Evolutionary conservation across 2,888 invertebrate species (phyloP).

Genomic region (Andrena bicolor): DNA sequence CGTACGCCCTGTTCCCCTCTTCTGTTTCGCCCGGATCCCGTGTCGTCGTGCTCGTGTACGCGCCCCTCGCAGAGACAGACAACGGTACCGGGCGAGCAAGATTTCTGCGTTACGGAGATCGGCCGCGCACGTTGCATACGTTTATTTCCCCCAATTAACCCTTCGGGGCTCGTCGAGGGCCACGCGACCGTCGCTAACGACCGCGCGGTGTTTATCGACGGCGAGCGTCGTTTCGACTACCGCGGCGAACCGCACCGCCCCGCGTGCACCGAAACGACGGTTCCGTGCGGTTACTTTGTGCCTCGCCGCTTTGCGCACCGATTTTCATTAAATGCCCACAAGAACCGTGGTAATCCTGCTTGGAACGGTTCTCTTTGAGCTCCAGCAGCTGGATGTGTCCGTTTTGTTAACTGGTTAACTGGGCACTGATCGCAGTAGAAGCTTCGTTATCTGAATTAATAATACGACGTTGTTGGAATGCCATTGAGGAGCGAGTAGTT

Average conservation of each 20-base stretch:
- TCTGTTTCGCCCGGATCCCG: neutral
- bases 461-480: neutral
- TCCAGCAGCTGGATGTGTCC: neutral
- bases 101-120: constrained; percentile 65
- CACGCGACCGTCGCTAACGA: constrained; percentile 81
- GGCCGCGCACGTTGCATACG: constrained; percentile 66
- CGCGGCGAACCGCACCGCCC: constrained; percentile 54
- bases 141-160: constrained; percentile 83
- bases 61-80: constrained; percentile 53
- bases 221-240: constrained; percentile 44
- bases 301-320: constrained; percentile 9
- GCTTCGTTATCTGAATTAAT: neutral
- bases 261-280: constrained; percentile 24
- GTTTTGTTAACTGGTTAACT: neutral
- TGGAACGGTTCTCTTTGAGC: neutral
- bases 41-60: neutral
- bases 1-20: neutral
- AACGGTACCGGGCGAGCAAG: constrained; percentile 73
- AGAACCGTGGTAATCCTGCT: constrained; percentile 5
- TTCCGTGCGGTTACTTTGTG: constrained; percentile 14
- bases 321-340: constrained; percentile 24
- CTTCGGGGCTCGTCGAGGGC: constrained; percentile 75
- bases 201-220: constrained; percentile 78
- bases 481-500: neutral
- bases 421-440: neutral